A percentile compares a stretch with the other conserved stretches of the same genome.
phyloP scores from a whole-genome alignment of 2,888 invertebrate species.

The Andrena hattorfiana region DNA sequence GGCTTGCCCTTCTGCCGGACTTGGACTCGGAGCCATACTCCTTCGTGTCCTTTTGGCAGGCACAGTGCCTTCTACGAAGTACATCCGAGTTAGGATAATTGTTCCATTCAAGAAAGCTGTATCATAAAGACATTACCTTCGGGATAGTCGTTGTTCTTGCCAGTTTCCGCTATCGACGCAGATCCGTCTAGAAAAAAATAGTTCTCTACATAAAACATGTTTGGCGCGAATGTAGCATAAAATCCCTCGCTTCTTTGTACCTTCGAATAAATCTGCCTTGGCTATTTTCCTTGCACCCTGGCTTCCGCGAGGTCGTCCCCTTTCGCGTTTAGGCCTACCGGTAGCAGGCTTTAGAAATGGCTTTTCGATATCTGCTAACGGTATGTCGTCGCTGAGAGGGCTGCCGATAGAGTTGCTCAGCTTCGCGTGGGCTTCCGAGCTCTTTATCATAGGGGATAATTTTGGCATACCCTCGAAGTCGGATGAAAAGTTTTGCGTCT shows the following conservation, averaged over 20 bases:
- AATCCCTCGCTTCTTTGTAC: constrained; percentile 56
- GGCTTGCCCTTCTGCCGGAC: constrained; percentile 83
- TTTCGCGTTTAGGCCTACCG: constrained; percentile 76
- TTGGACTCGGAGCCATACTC: constrained; percentile 83
- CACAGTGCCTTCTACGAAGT: constrained; percentile 75
- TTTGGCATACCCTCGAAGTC: constrained; percentile 84
- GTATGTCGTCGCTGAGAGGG: constrained; percentile 75
- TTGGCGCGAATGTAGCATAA: not conserved
- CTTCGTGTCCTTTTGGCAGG: constrained; percentile 81
- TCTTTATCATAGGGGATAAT: constrained; percentile 81
- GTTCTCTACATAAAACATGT: constrained; percentile 6
- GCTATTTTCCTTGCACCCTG: constrained; percentile 78
- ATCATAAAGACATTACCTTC: constrained; percentile 76
- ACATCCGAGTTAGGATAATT: constrained; percentile 4
- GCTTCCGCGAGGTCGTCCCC: constrained; percentile 76
- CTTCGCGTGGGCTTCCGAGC: constrained; percentile 73
- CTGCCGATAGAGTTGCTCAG: constrained; percentile 72
- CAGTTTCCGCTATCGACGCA: constrained; percentile 76
- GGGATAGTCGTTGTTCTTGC: constrained; percentile 79
- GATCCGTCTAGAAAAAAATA: constrained; percentile 75
- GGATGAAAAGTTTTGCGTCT: constrained; percentile 71
- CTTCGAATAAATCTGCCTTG: constrained; percentile 78
- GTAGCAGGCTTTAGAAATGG: constrained; percentile 81
- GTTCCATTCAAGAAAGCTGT: not conserved
- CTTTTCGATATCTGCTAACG: constrained; percentile 76